A percentile compares a stretch with the other conserved stretches of the same genome.
These are phyloP conservation scores for Stenopsyche tienmushanensis DNA, from an alignment of 1,140 invertebrate species.

Conservation along the genomic window DNA sequence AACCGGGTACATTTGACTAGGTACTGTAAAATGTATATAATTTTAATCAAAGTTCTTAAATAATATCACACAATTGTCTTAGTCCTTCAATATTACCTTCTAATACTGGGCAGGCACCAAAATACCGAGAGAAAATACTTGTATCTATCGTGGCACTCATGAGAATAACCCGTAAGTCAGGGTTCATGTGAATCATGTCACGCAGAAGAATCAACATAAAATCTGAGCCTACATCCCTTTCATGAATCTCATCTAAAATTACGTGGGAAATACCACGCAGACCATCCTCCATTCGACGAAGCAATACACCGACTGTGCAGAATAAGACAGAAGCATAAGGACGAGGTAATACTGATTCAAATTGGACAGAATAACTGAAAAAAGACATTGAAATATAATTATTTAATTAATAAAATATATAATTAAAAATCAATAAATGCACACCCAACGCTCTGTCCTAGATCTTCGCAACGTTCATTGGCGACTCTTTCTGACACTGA, in stretches of 20 bases:
- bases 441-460: constrained; percentile 79
- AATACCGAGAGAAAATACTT: constrained; percentile 86
- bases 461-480: constrained; percentile 78
- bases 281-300: constrained; percentile 87
- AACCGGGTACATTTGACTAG: constrained; percentile 79
- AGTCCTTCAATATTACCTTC: constrained; percentile 45
- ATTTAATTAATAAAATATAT: too few relatives aligned
- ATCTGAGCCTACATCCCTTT: constrained; percentile 95
- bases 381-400: background rate
- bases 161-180: constrained; percentile 87
- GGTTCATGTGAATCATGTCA: constrained; percentile 89
- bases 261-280: constrained; percentile 87
- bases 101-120: constrained; percentile 81
- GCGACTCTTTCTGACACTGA: constrained; percentile 91
- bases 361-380: constrained; percentile 79
- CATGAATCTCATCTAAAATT: constrained; percentile 97
- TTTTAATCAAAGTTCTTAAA: constrained; percentile 7
- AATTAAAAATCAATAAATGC: constrained; percentile 44
- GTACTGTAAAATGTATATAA: constrained; percentile 59
- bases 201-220: constrained; percentile 92
- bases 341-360: constrained; percentile 84
- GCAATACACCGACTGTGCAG: constrained; percentile 90
- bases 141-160: constrained; percentile 98
- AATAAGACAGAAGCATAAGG: constrained; percentile 93
- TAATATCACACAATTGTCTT: too few relatives aligned